Conservation (phyloP, 2,113 vertebrate species). For the Rhinoptilus africanus region DNA sequence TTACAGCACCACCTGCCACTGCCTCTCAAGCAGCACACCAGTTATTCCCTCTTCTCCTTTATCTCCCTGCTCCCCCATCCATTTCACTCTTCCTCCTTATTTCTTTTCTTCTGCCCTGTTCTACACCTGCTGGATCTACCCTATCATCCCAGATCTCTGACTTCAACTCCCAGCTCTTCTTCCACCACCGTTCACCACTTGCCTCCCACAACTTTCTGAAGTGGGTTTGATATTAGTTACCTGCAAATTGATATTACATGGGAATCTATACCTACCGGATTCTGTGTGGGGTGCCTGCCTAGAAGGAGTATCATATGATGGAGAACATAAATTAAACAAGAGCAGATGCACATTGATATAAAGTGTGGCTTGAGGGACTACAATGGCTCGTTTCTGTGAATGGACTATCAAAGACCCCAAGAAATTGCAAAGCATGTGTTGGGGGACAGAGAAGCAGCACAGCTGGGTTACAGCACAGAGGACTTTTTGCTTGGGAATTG, state of each 20-base stretch:
- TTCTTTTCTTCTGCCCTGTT: neutral
- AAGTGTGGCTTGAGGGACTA: neutral
- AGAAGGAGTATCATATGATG: neutral
- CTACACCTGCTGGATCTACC: neutral
- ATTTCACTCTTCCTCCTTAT: neutral
- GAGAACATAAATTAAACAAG: neutral
- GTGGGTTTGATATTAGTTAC: neutral
- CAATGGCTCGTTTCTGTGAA: neutral
- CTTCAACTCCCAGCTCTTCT: neutral
- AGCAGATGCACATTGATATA: neutral
- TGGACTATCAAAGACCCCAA: neutral
- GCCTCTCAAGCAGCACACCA: neutral
- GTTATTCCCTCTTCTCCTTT: neutral
- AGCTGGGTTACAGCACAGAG: neutral
- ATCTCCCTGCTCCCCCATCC: neutral
- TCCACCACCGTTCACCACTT: rapidly evolving
- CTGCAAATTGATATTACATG: neutral
- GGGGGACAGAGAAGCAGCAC: neutral
- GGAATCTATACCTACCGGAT: neutral
- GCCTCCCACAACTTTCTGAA: neutral
- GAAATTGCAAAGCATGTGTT: neutral
- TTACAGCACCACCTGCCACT: neutral
- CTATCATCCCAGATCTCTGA: neutral
- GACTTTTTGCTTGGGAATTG: neutral
- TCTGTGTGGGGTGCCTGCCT: neutral